Conservation (phyloP, 2,113 vertebrate species). For the Gnathonemus echidnorhynchus region DNA sequence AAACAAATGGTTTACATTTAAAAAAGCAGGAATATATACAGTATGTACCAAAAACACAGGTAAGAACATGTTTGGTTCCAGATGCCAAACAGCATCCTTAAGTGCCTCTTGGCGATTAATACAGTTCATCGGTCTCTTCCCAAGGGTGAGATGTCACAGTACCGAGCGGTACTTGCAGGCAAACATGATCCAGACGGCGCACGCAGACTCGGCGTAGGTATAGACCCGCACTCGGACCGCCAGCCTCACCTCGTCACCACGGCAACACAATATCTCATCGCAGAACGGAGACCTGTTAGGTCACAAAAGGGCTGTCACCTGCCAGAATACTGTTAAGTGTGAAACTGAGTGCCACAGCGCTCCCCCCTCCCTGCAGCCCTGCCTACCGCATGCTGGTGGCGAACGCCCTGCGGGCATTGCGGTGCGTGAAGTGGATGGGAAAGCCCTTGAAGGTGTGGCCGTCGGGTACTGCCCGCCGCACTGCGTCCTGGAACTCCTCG, state of each 20-base stretch:
- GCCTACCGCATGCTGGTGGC: constrained; percentile 81
- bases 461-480: constrained; percentile 83
- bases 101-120: background rate
- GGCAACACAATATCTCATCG: constrained; percentile 88
- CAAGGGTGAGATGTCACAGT: constrained; percentile 56
- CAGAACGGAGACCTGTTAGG: constrained; percentile 81
- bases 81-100: background rate
- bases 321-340: background rate
- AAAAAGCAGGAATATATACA: constrained; percentile 34
- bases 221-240: constrained; percentile 87
- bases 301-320: background rate
- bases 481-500: constrained; percentile 92
- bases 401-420: constrained; percentile 83
- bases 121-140: background rate
- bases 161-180: constrained; percentile 95
- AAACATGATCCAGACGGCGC: constrained; percentile 98
- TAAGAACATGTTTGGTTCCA: background rate
- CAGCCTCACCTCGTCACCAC: constrained; percentile 88
- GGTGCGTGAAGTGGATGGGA: constrained; percentile 88
- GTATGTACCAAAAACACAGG: constrained; percentile 13
- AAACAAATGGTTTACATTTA: background rate
- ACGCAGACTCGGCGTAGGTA: constrained; percentile 81
- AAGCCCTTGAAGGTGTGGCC: constrained; percentile 98
- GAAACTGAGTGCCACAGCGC: background rate
- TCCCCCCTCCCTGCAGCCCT: background rate